These are phyloP conservation scores for Mormoops blainvillei DNA, from an alignment of 2,113 vertebrate species.

Conservation along the genomic window DNA sequence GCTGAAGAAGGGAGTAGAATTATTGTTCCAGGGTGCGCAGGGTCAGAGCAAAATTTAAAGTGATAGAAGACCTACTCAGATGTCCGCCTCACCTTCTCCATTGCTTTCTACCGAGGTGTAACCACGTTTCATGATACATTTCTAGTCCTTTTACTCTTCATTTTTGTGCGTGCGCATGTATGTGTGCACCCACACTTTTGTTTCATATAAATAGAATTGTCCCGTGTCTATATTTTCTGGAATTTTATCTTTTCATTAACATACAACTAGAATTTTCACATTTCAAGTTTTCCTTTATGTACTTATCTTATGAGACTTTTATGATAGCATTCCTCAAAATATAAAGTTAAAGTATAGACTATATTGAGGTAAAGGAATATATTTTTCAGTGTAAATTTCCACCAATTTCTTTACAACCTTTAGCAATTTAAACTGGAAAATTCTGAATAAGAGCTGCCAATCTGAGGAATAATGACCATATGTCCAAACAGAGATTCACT, in stretches of 20 bases:
- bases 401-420: not conserved
- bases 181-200: not conserved
- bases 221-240: not conserved
- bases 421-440: not conserved
- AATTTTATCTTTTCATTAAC: not conserved
- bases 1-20: not conserved
- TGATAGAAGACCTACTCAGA: not conserved
- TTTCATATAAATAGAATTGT: not conserved
- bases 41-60: not conserved
- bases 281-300: not conserved
- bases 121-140: not conserved
- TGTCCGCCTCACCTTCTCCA: not conserved
- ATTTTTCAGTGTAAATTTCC: not conserved
- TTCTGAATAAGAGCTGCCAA: not conserved
- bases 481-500: not conserved
- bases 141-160: not conserved
- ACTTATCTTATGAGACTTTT: not conserved
- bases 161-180: accelerated
- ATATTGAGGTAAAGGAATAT: not conserved
- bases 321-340: not conserved
- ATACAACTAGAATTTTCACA: not conserved
- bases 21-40: not conserved
- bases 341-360: not conserved
- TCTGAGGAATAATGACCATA: not conserved
- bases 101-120: not conserved